phyloP scores from a whole-genome alignment of 2,797 vertebrate genomes.

The Crenichthys baileyi region DNA sequence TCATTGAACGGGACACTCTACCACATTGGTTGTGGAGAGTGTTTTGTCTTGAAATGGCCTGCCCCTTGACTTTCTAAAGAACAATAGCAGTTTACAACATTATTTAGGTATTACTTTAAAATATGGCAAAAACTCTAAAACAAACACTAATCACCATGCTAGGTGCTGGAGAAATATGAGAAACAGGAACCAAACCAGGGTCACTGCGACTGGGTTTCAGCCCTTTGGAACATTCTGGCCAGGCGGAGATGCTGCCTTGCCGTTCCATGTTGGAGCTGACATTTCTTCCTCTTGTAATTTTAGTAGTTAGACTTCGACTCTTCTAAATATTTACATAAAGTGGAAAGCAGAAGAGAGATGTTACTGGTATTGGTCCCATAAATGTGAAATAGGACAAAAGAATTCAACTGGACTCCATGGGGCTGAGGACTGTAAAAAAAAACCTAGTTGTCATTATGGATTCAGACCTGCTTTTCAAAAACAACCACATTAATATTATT shows the following conservation, averaged over 20 bases:
- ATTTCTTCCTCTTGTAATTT: constrained; percentile 22
- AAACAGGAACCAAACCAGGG: constrained; percentile 46
- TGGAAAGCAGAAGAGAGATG: background rate
- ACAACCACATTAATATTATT: background rate
- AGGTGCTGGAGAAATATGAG: background rate
- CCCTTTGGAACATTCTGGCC: constrained; percentile 32
- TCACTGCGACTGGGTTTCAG: constrained; percentile 71
- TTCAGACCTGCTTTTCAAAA: background rate
- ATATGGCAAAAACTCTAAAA: background rate
- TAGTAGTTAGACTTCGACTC: constrained; percentile 51
- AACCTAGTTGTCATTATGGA: too few species aligned
- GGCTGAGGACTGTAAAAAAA: background rate
- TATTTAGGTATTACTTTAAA: background rate
- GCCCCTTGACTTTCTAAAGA: constrained; percentile 53
- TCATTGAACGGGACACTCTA: constrained; percentile 30
- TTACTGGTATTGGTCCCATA: background rate
- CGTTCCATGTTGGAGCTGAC: constrained; percentile 45
- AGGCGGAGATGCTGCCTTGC: constrained; percentile 8
- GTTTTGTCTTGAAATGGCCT: constrained; percentile 24
- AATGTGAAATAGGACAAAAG: background rate
- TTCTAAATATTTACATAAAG: constrained; percentile 38
- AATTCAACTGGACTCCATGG: background rate
- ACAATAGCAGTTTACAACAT: background rate
- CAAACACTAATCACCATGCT: constrained; percentile 41
- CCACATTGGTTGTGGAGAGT: background rate